Evolutionary conservation across 2,113 vertebrate species (phyloP).

Genomic region (Nibea albiflora): DNA sequence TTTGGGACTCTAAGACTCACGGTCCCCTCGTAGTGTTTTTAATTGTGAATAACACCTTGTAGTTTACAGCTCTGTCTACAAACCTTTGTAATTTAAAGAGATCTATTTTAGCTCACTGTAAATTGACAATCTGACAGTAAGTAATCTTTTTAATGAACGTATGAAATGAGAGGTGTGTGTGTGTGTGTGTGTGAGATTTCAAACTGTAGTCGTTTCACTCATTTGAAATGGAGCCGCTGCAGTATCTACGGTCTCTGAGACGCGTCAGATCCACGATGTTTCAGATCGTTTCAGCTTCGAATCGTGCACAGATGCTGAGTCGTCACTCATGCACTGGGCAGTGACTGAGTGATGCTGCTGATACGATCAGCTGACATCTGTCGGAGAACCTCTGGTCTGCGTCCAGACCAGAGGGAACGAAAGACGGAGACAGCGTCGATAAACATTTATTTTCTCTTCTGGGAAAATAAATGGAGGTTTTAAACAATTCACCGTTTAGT

Average conservation of each 20-base stretch:
- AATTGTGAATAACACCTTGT: constrained; percentile 19
- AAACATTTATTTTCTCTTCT: not conserved
- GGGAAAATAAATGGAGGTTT: constrained; percentile 40
- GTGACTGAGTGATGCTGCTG: not conserved
- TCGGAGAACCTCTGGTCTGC: not conserved
- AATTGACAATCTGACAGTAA: constrained; percentile 30
- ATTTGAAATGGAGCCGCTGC: not conserved
- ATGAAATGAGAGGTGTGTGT: not conserved
- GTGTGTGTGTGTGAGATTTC: constrained; percentile 2
- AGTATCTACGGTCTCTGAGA: not conserved
- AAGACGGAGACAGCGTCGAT: not conserved
- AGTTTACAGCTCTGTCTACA: constrained; percentile 27
- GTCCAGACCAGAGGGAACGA: not conserved
- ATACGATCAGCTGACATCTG: not conserved
- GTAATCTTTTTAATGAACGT: constrained; percentile 4
- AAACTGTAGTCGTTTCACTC: not conserved
- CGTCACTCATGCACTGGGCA: not conserved
- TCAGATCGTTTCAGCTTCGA: not conserved
- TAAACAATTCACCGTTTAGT: constrained; percentile 1
- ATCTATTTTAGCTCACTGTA: constrained; percentile 39
- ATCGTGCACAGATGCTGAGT: not conserved
- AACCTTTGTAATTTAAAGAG: constrained; percentile 12
- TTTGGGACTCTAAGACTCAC: not conserved
- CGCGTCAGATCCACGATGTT: not conserved
- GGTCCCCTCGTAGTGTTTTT: constrained; percentile 8